These are phyloP conservation scores for Pseudorhiza aurosa DNA, from an alignment of 30 jellyfish, hydroid and myxozoan genomes.

Conservation along the genomic window DNA sequence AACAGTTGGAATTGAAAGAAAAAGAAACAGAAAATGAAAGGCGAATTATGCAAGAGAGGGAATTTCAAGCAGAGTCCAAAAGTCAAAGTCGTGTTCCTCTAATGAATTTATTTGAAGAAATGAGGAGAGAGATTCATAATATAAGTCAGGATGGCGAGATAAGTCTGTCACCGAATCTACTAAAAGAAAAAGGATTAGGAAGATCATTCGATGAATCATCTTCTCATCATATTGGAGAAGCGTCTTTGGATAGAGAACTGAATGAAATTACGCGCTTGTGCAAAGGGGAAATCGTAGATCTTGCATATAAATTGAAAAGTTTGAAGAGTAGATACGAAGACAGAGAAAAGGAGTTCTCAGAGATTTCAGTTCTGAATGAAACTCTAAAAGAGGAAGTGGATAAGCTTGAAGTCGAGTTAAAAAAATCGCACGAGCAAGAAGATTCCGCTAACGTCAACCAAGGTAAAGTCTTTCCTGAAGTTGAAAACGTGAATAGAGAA, in stretches of 20 bases:
- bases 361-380: conserved; percentile 43
- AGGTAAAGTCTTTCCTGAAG: conserved; percentile 12
- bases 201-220: neutral
- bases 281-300: conserved; percentile 53
- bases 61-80: neutral
- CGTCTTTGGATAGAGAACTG: conserved; percentile 38
- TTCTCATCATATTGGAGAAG: conserved; percentile 13
- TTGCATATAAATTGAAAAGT: conserved; percentile 35
- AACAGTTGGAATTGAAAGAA: neutral
- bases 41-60: conserved; percentile 5
- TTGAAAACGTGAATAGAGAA: neutral
- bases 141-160: conserved; percentile 17
- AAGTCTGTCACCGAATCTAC: too few relatives aligned
- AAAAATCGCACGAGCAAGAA: conserved; percentile 26
- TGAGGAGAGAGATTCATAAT: conserved; percentile 33
- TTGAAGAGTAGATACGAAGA: conserved; percentile 18
- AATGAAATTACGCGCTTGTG: conserved; percentile 51
- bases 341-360: conserved; percentile 53
- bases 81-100: neutral
- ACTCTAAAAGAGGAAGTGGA: conserved; percentile 52
- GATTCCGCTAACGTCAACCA: neutral
- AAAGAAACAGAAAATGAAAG: conserved; percentile 14
- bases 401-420: conserved; percentile 45
- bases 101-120: conserved; percentile 15
- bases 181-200: neutral